A percentile compares a stretch with the other conserved stretches of the same genome.
Evolutionary conservation across 1,140 invertebrate genomes (phyloP).

Genomic region (Bombus balteatus): DNA sequence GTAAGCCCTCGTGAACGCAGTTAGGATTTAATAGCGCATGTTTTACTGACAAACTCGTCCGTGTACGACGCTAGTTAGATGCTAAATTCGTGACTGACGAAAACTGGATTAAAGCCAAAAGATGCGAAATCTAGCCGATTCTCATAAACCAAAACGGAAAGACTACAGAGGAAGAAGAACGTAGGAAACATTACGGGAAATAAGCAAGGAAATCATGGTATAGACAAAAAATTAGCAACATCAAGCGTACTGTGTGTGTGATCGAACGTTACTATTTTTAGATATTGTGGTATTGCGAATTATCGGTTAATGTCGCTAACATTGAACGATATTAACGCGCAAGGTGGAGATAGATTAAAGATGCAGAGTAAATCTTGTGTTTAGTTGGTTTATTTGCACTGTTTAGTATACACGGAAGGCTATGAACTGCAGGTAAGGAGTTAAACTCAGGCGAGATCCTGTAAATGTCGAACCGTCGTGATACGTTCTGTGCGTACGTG

Average conservation of each 20-base stretch:
- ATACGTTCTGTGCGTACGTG: no score
- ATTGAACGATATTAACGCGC: no score
- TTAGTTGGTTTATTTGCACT: no score
- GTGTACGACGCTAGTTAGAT: constrained; percentile 48
- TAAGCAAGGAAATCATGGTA: neutral
- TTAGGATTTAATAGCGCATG: constrained; percentile 74
- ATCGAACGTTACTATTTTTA: neutral
- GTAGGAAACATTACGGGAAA: no score
- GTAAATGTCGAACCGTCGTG: no score
- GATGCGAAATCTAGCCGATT: constrained; percentile 48
- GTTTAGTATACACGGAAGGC: no score
- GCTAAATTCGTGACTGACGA: constrained; percentile 55
- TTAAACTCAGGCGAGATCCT: no score
- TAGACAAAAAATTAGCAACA: neutral
- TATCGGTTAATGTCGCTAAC: no score
- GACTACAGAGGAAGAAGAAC: neutral
- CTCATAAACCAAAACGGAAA: constrained; percentile 30
- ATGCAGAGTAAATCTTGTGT: no score
- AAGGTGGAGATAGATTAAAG: no score
- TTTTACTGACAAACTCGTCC: constrained; percentile 73
- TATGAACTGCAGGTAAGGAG: no score
- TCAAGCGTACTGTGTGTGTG: neutral
- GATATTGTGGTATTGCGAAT: neutral
- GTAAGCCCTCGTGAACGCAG: constrained; percentile 67
- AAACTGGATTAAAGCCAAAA: constrained; percentile 73